A percentile compares a stretch with the other conserved stretches of the same genome.
Conservation (phyloP, 2,113 vertebrate species). For the Vimba vimba region DNA sequence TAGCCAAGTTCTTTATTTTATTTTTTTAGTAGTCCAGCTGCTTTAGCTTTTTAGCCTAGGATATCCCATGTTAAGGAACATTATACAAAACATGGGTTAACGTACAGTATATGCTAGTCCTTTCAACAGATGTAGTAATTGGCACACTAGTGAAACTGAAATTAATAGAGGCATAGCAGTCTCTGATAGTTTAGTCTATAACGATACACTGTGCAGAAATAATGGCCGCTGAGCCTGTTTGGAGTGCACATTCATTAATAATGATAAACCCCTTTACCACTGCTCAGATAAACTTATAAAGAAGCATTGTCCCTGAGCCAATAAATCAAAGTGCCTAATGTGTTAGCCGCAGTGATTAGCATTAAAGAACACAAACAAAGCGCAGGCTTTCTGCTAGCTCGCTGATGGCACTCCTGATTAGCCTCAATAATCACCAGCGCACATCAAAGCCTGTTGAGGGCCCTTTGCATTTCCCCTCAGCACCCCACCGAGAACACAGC, state of each 20-base stretch:
- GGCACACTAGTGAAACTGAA: not conserved
- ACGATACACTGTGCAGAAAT: slow-evolving; percentile 1
- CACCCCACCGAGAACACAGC: not conserved
- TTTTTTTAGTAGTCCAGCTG: not conserved
- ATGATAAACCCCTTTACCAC: slow-evolving; percentile 18
- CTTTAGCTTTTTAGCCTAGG: not conserved
- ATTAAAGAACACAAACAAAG: slow-evolving; percentile 42
- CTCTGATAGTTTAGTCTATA: not conserved
- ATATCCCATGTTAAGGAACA: not conserved
- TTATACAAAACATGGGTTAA: no score
- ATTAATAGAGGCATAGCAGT: not conserved
- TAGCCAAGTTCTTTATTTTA: not conserved
- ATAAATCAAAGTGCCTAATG: slow-evolving; percentile 48
- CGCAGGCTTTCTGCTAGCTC: slow-evolving; percentile 7
- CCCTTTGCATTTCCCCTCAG: not conserved
- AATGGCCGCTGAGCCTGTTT: not conserved
- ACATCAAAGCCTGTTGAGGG: slow-evolving; percentile 17
- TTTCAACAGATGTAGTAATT: not conserved
- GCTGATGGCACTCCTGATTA: slow-evolving; percentile 33
- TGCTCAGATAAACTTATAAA: slow-evolving; percentile 43
- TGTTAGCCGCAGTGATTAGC: slow-evolving; percentile 37
- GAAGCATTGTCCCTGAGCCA: slow-evolving; percentile 26
- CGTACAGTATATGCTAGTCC: no score
- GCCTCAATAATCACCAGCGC: slow-evolving; percentile 22
- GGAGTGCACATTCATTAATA: slow-evolving; percentile 27